Base-by-base conservation (phyloP, 2,888 invertebrate genomes). In the Bedellia somnulentella region DNA sequence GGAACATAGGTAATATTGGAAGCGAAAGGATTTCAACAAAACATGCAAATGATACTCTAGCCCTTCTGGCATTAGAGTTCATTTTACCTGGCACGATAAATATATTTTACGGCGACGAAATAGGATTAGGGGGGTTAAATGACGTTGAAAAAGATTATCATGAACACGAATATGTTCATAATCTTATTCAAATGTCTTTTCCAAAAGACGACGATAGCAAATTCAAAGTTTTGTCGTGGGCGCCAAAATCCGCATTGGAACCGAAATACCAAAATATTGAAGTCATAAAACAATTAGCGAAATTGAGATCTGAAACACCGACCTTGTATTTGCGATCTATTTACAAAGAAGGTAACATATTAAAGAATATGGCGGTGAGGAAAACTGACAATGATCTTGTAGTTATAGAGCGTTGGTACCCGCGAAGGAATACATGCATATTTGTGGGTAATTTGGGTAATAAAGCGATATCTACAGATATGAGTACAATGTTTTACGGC, bases 31-130 rank as follows among this genome's bases (percentile, higher is more conserved):
- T 86, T 15, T 80, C 83, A 5, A 64, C 71, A 2, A 54, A 79
- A 35, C 67, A 77, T 38, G 46, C 59, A 1, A 86, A 88, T 44
- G 83, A 82, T 14, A 85, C 85, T 14, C 60, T 87, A 25, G 86
- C 86, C 2, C 79, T 85, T 4, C 79, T 81, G 2, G 67, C 91
- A 38, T 70, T 96, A 43, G 85, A 89, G 47, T 73, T 93, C 51
- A 82, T 88, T 64, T 70, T 96, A 22, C 94, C 94, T 1, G 96
- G 82, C 5, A 90, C 93, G 1, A 83, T 92, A 1, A 88, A 84
- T 41, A 83, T 93, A 43, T 92, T 93, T 61, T 95, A 95, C 57
- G 94, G 94, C 1, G 93, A 95, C 57, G 94, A 95, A 77, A 83
- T 94, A 37, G 87, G 86, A 2, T 64, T 91, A 40, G 71, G 78